Evolutionary conservation across 2,888 invertebrate species (phyloP), one percentile per base, ranked within the genome.

Genomic region (Drosophila dives): DNA sequence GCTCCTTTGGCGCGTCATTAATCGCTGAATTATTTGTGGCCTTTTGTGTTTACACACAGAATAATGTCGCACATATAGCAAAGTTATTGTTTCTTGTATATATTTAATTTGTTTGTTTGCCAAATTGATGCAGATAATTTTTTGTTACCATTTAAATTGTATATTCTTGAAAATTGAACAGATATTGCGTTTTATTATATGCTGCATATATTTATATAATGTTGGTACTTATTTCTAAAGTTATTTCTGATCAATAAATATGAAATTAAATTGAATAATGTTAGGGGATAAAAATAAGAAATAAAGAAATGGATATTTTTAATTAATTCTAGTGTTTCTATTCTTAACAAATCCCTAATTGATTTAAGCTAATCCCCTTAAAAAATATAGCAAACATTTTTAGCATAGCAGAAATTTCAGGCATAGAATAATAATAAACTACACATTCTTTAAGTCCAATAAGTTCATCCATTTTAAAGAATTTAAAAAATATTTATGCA

Each of bases 1-100:
- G 42, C 23, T 34, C 40, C 33, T 49, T n/a, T 34, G 32, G 23
- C 49, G 17, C 53, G 60, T 29, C 63, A 56, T 77, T 67, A 72
- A 75, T 77, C 51, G 79, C 45, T 26, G 34, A 38, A 59, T 64
- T 49, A 55, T 58, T 64, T 75, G 71, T 29, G 72, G 61, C 63
- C 26, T 29, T 29, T 64, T 77, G 75, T 72, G 75, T 72, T 71
- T 77, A 67, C 61, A 49, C 34, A 50, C 56, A 51, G 72, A 72
- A 75, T 78, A 77, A 55, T 77, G 77, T 75, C 75, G 29, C 49
- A 40, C 26, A 64, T 20, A 67, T 32, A 61, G 23, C 29, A 15
- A 54, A 10, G 10, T 50, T 62, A 17, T 29, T 48, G 8, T 40
- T 32, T 26, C 48, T 61, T 63, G 42, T 68, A 48, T 60, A 33